Percentiles rank a stretch among this genome's conserved stretches.
phyloP scores from a whole-genome alignment of 2,113 vertebrate genomes.

The Hypocryptadius cinnamomeus region DNA sequence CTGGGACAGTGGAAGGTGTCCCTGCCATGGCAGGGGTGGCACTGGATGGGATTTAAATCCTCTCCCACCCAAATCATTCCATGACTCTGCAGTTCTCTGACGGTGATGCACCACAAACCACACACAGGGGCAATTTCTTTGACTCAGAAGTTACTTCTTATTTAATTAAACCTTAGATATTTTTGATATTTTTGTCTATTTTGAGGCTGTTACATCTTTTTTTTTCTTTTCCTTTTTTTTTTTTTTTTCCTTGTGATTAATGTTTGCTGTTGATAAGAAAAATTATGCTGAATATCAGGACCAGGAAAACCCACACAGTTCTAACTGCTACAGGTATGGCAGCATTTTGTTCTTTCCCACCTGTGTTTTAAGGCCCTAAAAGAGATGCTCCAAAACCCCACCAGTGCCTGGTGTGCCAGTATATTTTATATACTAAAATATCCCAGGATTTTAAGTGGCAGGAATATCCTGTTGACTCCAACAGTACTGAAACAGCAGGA shows the following conservation, averaged over 20 bases:
- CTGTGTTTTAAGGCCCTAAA: background rate
- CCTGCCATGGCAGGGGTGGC: background rate
- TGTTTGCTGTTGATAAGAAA: background rate
- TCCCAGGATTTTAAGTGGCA: background rate
- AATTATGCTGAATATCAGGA: background rate
- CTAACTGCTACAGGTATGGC: background rate
- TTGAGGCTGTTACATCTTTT: background rate
- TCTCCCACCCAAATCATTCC: background rate
- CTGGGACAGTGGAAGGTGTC: background rate
- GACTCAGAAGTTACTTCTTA: background rate
- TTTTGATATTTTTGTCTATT: background rate
- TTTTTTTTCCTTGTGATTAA: background rate
- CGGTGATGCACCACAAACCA: background rate
- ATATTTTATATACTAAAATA: background rate
- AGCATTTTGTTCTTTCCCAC: background rate
- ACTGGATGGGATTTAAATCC: background rate
- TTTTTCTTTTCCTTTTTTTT: background rate
- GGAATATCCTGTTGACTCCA: background rate
- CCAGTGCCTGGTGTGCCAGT: background rate
- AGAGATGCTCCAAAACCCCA: too few species aligned
- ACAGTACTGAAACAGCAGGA: background rate
- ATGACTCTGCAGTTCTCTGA: background rate
- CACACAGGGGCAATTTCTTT: background rate
- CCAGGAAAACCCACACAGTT: accelerated
- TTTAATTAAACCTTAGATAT: background rate